Base-by-base conservation (phyloP, 2,113 vertebrate genomes). In the Oreochromis tanganicae region DNA sequence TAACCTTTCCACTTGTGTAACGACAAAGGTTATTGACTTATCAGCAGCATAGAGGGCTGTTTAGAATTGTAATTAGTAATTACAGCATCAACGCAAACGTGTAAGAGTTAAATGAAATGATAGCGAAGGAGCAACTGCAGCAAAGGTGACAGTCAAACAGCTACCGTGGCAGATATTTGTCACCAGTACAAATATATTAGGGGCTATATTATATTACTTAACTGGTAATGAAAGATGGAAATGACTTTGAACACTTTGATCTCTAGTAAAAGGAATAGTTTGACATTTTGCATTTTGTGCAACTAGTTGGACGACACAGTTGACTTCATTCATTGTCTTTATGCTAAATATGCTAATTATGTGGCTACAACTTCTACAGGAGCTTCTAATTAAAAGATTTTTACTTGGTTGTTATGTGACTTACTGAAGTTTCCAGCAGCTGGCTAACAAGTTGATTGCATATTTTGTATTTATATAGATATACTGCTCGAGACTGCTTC, bases 1-100 rank as follows among this genome's bases (percentile, higher is more conserved):
- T 52, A 89, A 94, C 90, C 80, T 80, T 93, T 93, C 73, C 85
- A 89, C 91, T 71, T 91, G 88, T 94, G 93, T 80, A 84, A 85
- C 88, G 78, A 91, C 90, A 89, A 38, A 88, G 19, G 38, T 43
- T 50, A 38, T 55, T 73, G 24, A 57, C 48, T 61, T 71, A 55
- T 61, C 36, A 66, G 38, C 78, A 82, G 56, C 6, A 11, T 1
- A 61, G 32, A 9, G 41, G n/a, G n/a, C 54, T 48, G 32, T 32
- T 48, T 29, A 54, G 38, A 48, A 50, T 21, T 29, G 34, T 46
- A 80, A 73, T 75, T 46, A 78, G 52, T 68, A 54, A 21, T 52
- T 59, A 36, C 41, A 88, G 41, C 66, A 85, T 89, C 89, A 91
- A 4, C 34, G 88, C 90, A 92, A 83, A 88, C 27, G 90, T 88